These are phyloP conservation scores for Rhopalosiphum maidis DNA, from an alignment of 1,140 invertebrate genomes.

Conservation along the genomic window DNA sequence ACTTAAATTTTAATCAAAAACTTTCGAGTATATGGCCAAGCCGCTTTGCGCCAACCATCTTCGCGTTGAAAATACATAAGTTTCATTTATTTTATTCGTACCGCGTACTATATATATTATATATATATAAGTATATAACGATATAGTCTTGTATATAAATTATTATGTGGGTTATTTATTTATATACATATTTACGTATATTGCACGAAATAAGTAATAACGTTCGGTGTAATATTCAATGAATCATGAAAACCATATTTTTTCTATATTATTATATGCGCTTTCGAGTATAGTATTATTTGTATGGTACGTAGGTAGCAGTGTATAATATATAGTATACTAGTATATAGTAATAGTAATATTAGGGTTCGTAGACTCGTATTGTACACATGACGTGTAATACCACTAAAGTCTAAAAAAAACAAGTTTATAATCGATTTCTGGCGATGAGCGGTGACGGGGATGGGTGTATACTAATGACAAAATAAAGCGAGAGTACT, in stretches of 20 bases:
- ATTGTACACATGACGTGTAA: neutral
- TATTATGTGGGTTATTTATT: neutral
- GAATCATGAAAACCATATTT: constrained; percentile 14
- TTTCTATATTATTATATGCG: neutral
- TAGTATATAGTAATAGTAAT: neutral
- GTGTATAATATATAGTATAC: neutral
- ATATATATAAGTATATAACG: neutral
- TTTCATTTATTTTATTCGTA: constrained; percentile 41
- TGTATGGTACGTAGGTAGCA: neutral
- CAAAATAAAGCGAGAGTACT: constrained; percentile 49
- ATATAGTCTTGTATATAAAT: neutral
- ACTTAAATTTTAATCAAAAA: constrained; percentile 56
- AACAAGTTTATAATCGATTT: constrained; percentile 49
- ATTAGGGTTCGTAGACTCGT: neutral
- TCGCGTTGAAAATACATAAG: constrained; percentile 25
- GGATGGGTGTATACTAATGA: constrained; percentile 26
- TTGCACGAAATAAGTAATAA: constrained; percentile 10
- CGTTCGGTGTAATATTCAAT: constrained; percentile 35
- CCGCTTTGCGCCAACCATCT: neutral
- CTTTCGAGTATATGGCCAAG: neutral
- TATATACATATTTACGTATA: neutral
- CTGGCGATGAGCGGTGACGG: neutral
- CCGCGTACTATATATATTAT: neutral
- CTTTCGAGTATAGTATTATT: neutral
- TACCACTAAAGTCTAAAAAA: constrained; percentile 3